Evolutionary conservation across 2,113 vertebrate genomes (phyloP).

Genomic region (Salvator merianae): DNA sequence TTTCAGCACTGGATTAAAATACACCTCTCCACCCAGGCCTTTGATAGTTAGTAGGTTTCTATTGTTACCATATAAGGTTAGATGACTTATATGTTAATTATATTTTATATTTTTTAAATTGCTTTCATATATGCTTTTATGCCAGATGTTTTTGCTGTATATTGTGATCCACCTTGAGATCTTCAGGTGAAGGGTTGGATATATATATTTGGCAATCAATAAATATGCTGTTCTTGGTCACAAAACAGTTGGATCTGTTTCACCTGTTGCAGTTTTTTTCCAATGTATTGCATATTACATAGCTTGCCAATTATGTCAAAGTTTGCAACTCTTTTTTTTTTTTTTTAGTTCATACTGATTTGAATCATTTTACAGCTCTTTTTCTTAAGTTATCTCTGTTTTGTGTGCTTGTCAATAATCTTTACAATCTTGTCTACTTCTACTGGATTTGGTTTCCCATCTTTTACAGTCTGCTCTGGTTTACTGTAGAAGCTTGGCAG

Average conservation of each 20-base stretch:
- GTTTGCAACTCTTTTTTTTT: background rate
- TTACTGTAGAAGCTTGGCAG: background rate
- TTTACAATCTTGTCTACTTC: background rate
- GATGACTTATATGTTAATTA: too few species aligned
- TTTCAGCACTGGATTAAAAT: too few species aligned
- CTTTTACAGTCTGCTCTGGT: background rate
- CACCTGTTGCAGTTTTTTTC: background rate
- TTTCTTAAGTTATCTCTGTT: background rate
- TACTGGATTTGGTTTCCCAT: background rate
- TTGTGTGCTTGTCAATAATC: background rate
- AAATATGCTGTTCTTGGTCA: background rate
- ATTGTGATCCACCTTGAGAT: too few species aligned
- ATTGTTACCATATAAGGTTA: too few species aligned
- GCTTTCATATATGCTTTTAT: too few species aligned
- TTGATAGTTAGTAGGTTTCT: too few species aligned
- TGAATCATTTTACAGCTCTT: background rate
- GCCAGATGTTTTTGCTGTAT: too few species aligned
- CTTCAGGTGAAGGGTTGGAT: too few species aligned
- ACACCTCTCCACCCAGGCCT: too few species aligned
- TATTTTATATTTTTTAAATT: too few species aligned
- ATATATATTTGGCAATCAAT: too few species aligned
- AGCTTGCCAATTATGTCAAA: background rate
- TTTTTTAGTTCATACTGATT: background rate
- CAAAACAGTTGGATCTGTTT: background rate
- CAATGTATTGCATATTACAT: too few species aligned